Conservation (phyloP, 2,888 invertebrate genomes). For the Parthenolecanium corni region DNA sequence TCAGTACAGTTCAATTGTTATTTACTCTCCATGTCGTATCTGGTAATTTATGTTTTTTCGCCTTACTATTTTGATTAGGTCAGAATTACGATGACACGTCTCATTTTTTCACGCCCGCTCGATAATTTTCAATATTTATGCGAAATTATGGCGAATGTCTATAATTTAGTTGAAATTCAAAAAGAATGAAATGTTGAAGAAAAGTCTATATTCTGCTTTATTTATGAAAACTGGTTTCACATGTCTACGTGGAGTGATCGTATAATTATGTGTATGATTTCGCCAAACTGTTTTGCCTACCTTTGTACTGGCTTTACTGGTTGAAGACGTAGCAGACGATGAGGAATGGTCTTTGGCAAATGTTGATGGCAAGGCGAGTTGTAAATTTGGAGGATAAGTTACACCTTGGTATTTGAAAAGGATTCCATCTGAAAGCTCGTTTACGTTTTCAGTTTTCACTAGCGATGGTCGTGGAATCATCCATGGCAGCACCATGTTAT, state of each 20-base stretch:
- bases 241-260: neutral
- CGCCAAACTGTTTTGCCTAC: neutral
- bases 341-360: conserved; percentile 7
- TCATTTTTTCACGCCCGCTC: too few species aligned
- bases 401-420: conserved; percentile 4
- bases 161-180: too few species aligned
- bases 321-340: conserved; percentile 15
- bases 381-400: conserved; percentile 14
- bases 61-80: too few species aligned
- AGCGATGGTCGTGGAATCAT: conserved; percentile 18
- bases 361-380: conserved; percentile 10
- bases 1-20: too few species aligned
- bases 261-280: neutral
- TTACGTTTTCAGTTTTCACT: conserved; percentile 5
- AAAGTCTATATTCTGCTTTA: too few species aligned
- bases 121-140: too few species aligned
- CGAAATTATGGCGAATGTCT: too few species aligned
- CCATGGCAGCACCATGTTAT: conserved; percentile 9
- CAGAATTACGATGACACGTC: too few species aligned
- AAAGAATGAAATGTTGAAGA: too few species aligned
- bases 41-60: too few species aligned
- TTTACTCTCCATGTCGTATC: too few species aligned
- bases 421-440: conserved; percentile 6
- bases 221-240: too few species aligned
- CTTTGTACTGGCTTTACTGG: conserved; percentile 21